Evolutionary conservation across 2,113 vertebrate species (phyloP).

Genomic region (Carettochelys insculpta): DNA sequence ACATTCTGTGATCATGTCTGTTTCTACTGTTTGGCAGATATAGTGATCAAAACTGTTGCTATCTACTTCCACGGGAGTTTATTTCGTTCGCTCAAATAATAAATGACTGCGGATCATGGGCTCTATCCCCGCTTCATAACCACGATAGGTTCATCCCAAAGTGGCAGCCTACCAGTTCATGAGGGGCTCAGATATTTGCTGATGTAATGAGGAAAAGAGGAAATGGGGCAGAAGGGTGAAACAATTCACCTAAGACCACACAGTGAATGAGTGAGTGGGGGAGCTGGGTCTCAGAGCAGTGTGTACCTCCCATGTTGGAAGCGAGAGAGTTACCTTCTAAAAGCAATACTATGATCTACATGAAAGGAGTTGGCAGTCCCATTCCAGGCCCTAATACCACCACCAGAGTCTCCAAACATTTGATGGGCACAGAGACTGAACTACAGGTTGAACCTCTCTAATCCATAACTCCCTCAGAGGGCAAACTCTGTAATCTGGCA

Average conservation of each 20-base stretch:
- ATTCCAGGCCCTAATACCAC: background rate
- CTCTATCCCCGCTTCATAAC: background rate
- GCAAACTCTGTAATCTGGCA: too few relatives aligned
- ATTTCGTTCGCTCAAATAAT: background rate
- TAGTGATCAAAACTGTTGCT: background rate
- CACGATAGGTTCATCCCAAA: background rate
- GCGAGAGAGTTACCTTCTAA: background rate
- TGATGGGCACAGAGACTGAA: background rate
- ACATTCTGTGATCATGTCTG: background rate
- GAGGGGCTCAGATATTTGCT: background rate
- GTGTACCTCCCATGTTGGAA: background rate
- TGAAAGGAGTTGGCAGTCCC: background rate
- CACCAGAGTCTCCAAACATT: background rate
- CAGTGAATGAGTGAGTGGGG: background rate
- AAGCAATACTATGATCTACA: background rate
- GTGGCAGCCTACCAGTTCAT: background rate
- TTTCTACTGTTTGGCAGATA: conserved; percentile 1
- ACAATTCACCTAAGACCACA: background rate
- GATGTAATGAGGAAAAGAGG: background rate
- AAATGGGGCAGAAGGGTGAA: background rate
- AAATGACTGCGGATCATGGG: background rate
- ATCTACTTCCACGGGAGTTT: background rate
- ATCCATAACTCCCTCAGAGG: too few relatives aligned
- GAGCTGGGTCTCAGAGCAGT: background rate
- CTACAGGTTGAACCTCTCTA: too few relatives aligned